phyloP scores from a whole-genome alignment of 2,797 vertebrate genomes.

The Rhincodon typus region DNA sequence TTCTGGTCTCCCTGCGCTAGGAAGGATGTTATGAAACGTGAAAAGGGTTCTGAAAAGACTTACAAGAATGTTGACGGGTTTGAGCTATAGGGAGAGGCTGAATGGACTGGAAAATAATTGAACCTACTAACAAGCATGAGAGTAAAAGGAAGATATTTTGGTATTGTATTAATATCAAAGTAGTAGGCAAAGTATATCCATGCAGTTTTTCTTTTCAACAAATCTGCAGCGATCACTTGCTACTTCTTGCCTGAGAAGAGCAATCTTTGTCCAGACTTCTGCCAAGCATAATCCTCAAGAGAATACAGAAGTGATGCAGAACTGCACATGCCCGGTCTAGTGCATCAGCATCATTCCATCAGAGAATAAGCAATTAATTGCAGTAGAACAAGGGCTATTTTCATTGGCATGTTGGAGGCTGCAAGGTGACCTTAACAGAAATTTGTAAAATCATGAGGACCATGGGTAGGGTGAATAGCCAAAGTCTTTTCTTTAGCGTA shows the following conservation, averaged over 20 bases:
- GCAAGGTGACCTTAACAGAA: no score
- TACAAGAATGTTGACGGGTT: no score
- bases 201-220: not conserved
- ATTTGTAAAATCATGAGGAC: no score
- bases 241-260: not conserved
- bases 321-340: not conserved
- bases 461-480: no score
- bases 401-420: no score
- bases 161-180: not conserved
- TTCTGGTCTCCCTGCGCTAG: no score
- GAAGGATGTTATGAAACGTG: no score
- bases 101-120: not conserved
- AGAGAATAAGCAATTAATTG: not conserved
- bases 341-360: not conserved
- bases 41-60: no score
- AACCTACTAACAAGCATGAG: not conserved
- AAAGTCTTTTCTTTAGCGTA: no score
- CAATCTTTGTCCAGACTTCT: not conserved
- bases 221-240: not conserved
- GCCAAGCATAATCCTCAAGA: not conserved
- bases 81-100: no score
- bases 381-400: not conserved
- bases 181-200: not conserved
- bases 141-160: not conserved
- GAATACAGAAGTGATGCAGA: not conserved